phyloP scores from a whole-genome alignment of 2,888 invertebrate species.

The Alentia gelatinosa region DNA sequence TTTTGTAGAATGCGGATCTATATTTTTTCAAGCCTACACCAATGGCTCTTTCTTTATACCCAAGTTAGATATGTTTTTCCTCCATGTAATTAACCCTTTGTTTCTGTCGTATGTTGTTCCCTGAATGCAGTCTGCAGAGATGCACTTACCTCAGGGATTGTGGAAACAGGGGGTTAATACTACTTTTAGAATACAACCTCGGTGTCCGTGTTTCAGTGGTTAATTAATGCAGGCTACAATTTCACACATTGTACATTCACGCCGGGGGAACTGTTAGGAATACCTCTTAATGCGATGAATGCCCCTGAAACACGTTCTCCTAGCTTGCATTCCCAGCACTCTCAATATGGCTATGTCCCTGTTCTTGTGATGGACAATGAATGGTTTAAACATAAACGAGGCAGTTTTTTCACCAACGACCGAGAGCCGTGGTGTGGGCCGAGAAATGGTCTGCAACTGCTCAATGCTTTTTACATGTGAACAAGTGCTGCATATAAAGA shows the following conservation, averaged over 20 bases:
- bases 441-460: background rate
- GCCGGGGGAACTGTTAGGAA: too few relatives aligned
- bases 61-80: background rate
- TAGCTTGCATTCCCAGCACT: too few relatives aligned
- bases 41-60: background rate
- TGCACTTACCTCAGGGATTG: background rate
- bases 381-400: too few relatives aligned
- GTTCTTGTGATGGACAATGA: too few relatives aligned
- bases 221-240: background rate
- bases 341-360: too few relatives aligned
- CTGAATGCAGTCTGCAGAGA: background rate
- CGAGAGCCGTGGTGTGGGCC: background rate
- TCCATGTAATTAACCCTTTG: constrained; percentile 27
- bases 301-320: background rate
- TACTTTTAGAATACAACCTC: background rate
- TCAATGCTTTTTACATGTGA: background rate
- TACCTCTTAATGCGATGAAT: too few relatives aligned
- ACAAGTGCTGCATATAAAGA: background rate
- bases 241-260: too few relatives aligned
- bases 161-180: constrained; percentile 31
- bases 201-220: background rate
- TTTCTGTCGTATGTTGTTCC: background rate
- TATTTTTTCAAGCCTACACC: background rate
- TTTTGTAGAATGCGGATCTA: background rate
- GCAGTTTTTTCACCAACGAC: too few relatives aligned